phyloP scores from a whole-genome alignment of 1,140 invertebrate genomes.

The Drosophila asahinai region DNA sequence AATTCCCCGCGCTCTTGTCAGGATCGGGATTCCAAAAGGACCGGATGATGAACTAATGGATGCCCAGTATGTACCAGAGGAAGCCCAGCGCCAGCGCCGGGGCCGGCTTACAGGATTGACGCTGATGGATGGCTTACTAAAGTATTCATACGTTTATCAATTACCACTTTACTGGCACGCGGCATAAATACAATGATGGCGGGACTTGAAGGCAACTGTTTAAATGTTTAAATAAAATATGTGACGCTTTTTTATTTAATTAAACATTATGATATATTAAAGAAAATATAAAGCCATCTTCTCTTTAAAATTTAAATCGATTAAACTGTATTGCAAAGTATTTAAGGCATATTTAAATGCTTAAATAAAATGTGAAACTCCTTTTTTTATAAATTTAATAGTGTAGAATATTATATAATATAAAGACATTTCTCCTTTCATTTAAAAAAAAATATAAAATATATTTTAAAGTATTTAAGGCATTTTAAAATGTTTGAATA shows the following conservation, averaged over 20 bases:
- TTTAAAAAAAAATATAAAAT: too few relatives aligned
- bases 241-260: too few relatives aligned
- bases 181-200: background rate
- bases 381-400: too few relatives aligned
- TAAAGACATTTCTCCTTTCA: too few relatives aligned
- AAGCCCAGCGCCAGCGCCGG: background rate
- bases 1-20: constrained; percentile 13
- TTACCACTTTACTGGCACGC: background rate
- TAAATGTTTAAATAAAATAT: background rate
- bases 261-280: background rate
- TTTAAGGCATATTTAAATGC: too few relatives aligned
- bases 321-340: background rate
- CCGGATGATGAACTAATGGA: constrained; percentile 31
- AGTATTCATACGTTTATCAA: constrained; percentile 17
- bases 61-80: constrained; percentile 16
- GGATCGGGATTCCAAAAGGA: background rate
- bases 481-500: too few relatives aligned
- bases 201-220: too few relatives aligned
- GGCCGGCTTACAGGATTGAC: constrained; percentile 1
- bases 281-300: too few relatives aligned
- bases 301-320: too few relatives aligned
- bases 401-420: too few relatives aligned
- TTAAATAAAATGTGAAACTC: too few relatives aligned
- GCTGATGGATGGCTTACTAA: constrained; percentile 17
- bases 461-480: too few relatives aligned